Conservation (phyloP, 37 sponge, comb jelly and placozoan genomes). For the Amphimedon queenslandica region DNA sequence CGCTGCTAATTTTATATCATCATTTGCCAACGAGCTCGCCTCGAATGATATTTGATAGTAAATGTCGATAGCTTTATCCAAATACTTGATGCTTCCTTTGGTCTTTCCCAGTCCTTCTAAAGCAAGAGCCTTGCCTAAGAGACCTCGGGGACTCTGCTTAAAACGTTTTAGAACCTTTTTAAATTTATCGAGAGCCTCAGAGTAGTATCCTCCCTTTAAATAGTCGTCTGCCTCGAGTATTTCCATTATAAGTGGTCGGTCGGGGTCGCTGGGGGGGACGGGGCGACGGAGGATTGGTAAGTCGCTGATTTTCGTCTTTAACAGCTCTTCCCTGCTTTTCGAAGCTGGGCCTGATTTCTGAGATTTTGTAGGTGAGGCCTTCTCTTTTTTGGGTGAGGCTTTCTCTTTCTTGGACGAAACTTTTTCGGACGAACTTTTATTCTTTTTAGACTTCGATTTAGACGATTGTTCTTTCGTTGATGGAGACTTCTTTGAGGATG, state of each 20-base stretch:
- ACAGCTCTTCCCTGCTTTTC: background rate
- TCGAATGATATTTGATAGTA: constrained; percentile 46
- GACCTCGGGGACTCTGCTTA: constrained; percentile 53
- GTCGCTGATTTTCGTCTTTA: background rate
- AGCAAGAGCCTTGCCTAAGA: constrained; percentile 61
- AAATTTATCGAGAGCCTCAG: constrained; percentile 62
- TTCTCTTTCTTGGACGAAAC: too few relatives aligned
- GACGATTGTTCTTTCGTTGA: too few relatives aligned
- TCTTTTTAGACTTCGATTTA: too few relatives aligned
- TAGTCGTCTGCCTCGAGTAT: constrained; percentile 55
- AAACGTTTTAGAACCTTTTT: constrained; percentile 50
- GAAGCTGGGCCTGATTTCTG: constrained; percentile 4
- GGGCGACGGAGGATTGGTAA: constrained; percentile 39
- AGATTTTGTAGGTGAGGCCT: background rate
- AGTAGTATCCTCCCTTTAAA: constrained; percentile 27
- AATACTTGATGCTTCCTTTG: constrained; percentile 47
- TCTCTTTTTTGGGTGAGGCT: too few relatives aligned
- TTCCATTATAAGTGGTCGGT: constrained; percentile 55
- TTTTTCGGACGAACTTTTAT: too few relatives aligned
- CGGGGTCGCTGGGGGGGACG: constrained; percentile 34
- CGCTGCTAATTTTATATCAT: constrained; percentile 34
- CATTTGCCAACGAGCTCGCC: constrained; percentile 9
- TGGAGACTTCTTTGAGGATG: too few relatives aligned
- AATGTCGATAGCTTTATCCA: constrained; percentile 51
- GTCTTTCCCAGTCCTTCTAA: constrained; percentile 40